Percentiles rank a stretch among this genome's conserved stretches.
These are phyloP conservation scores for Plusia festucae DNA, from an alignment of 2,888 invertebrate species.

Conservation along the genomic window DNA sequence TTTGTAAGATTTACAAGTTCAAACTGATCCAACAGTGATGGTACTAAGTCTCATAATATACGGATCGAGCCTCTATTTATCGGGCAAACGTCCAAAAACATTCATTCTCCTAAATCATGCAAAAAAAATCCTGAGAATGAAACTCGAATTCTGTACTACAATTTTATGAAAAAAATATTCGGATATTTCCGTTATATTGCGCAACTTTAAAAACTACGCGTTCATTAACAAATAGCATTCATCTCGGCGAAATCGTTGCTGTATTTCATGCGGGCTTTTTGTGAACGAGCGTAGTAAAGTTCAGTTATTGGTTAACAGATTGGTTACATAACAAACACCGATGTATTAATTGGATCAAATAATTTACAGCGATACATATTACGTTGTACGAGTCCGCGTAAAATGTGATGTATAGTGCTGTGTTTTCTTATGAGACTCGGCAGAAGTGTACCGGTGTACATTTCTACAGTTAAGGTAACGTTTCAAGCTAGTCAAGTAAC, in stretches of 20 bases:
- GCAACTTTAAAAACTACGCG: background rate
- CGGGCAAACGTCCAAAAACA: background rate
- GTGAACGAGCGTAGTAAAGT: conserved; percentile 20
- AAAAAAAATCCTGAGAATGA: background rate
- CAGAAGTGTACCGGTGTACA: background rate
- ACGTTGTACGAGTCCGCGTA: conserved; percentile 34
- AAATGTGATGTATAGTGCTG: conserved; percentile 15
- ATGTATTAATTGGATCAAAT: conserved; percentile 48
- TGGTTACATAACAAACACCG: conserved; percentile 61
- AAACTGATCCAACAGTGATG: background rate
- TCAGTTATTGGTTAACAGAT: conserved; percentile 52
- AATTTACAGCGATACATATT: background rate
- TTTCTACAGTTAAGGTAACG: background rate
- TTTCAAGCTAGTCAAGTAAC: too few species aligned
- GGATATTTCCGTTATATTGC: background rate
- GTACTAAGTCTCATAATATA: background rate
- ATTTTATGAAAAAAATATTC: background rate
- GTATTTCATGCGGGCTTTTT: conserved; percentile 22
- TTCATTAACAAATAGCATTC: conserved; percentile 34
- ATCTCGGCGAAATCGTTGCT: conserved; percentile 32
- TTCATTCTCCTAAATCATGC: background rate
- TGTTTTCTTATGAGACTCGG: background rate
- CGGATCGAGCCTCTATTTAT: background rate
- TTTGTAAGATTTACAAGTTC: background rate
- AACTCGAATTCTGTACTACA: conserved; percentile 4